Base-by-base conservation (phyloP, 2,113 vertebrate species). In the Elaphurus davidianus region DNA sequence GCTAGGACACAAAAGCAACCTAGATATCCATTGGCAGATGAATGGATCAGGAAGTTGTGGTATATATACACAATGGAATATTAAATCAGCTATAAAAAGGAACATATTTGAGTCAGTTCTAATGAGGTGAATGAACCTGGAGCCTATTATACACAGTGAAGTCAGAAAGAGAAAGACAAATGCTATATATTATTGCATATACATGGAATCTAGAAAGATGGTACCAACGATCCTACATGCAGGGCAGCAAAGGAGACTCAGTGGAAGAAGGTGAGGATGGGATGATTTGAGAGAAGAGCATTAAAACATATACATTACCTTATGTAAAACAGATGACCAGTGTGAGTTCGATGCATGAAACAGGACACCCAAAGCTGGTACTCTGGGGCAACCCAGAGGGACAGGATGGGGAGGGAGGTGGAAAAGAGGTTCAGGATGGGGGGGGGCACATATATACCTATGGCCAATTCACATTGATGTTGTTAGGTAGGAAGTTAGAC, bases 381-480 rank as follows among this genome's bases (percentile, higher is more conserved):
- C 23, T 76, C 21, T 76, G 36, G 71, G 23, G 36, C 21, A 27
- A 76, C 71, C 23, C 12, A 43, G 71, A 40, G 36, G 71, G 21
- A 43, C 36, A 43, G 71, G 23, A 76, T 43, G n/a, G 11, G n/a
- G 21, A 76, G 71, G 21, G 23, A 27, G 36, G 36, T 43, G 23
- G 19, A 71, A 71, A 71, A n/a, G 67, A 71, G 67, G 11, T 76
- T 74, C 36, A 27, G 12, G 71, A 76, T 7, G 1, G 11, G 11
- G 60, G 8, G 1, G 23, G 36, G 14, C 23, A 74, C 21, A 43
- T 14, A 12, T 43, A 76, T 14, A 76, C 12, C 71, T 43, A 27
- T 27, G 36, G 23, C 6, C 1, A 2, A 76, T 43, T 76, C 36
- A 43, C 2, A 0, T 0, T 40, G 67, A 71, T 71, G 19, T 11